Evolutionary conservation across 2,113 vertebrate genomes (phyloP), one percentile per base, ranked within the genome.

Genomic region (Seriola rivoliana): DNA sequence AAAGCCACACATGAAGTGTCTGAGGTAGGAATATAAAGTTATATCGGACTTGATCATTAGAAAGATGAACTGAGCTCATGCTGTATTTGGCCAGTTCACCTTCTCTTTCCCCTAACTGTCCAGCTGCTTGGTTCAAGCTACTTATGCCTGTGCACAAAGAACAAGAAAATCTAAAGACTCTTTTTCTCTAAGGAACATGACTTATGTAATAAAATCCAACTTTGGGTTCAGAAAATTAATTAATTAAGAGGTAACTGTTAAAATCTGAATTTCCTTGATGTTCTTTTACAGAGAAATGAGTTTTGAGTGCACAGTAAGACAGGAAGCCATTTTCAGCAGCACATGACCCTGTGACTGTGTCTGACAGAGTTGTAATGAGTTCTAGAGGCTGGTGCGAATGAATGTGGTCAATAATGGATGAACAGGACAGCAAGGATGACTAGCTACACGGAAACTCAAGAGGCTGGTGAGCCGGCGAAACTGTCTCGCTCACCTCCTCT

Each of bases 381-480:
- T 92, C 90, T 90, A 81, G 91, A 89, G 81, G 87, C 82, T 89
- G 81, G 64, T 80, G 81, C 88, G 91, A 94, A 95, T 95, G 91
- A 94, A 93, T 68, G 86, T 75, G 82, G 88, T 96, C 93, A 96
- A 95, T 95, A 96, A 96, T 95, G 94, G 91, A 95, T 93, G 94
- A 95, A 81, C 92, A 90, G 58, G 91, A 93, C 88, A 80, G 88
- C 91, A 86, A 94, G 92, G 92, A 95, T 89, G 87, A 92, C 94
- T 92, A 85, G 89, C 95, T 92, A 79, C 78, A 1, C 85, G 80
- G 92, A 93, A 74, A 92, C 91, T 92, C 91, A 93, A 94, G 91
- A 94, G 90, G 86, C 74, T 63, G 74, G 48, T 4, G 66, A 82
- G 6, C 62, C n/a, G 34, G 12, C 19, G 32, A 67, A 68, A 79